Base-by-base conservation (phyloP, 2,888 invertebrate species). In the Cantharis rufa region DNA sequence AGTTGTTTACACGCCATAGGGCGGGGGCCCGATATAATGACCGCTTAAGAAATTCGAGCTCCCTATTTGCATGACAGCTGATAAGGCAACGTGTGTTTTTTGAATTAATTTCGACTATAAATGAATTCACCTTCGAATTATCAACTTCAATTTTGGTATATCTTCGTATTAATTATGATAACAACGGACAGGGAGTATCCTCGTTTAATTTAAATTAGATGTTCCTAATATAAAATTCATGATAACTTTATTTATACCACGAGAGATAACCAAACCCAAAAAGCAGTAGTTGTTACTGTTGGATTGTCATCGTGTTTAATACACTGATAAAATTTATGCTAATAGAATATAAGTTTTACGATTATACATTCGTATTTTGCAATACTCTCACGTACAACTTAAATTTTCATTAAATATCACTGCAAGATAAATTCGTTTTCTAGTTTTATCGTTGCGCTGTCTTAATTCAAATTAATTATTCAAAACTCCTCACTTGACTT, bases 41-140 rank as follows among this genome's bases (percentile, higher is more conserved):
- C 75, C 70, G 74, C 69, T 72, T 78, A 64, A 70, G 74, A 76
- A 76, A 75, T 77, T 78, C 72, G 69, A 74, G 62, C 61, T 69
- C 27, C 69, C 62, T 28, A 81, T 81, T 83, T 82, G 83, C 83
- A 84, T 84, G 83, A 81, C 82, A 81, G 80, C 81, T 81, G 83
- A 82, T 81, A 83, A 82, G 81, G 79, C 80, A 78, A 79, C 71
- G 70, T 83, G 79, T 83, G 82, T 82, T 82, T 82, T 81, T 83
- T 71, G 69, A 76, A 71, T 75, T 71, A 75, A 75, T 75, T 75
- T 75, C 69, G 69, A 69, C 74, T 21, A 74, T 74, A 74, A 74
- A 74, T 74, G 32, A 63, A 62, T 32, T 70, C 32, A 24, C 69
- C 63, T 62, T 66, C 21, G 24, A 66, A 66, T 24, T 21, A 66